Evolutionary conservation across 37 sponge, comb jelly and placozoan genomes (phyloP).

Genomic region (Halisarca cf. caerulea): DNA sequence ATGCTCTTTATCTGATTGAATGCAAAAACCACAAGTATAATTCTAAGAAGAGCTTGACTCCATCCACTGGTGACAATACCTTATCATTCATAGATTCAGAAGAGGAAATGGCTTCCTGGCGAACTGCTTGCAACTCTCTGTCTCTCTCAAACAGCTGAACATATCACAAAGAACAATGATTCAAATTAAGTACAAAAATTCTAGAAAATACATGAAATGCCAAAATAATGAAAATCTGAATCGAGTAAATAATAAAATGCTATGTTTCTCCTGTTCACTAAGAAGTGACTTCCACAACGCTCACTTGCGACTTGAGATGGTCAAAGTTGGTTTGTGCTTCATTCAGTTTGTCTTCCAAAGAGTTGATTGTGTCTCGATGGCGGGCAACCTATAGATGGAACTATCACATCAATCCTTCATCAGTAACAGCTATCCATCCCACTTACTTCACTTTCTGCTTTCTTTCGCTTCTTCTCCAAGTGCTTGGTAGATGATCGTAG

Average conservation of each 20-base stretch:
- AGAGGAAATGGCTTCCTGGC: slow-evolving; percentile 9
- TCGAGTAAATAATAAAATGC: background rate
- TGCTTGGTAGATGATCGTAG: background rate
- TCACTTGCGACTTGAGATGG: slow-evolving; percentile 2
- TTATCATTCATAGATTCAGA: slow-evolving; percentile 18
- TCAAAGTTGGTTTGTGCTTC: slow-evolving; percentile 15
- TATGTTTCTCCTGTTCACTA: background rate
- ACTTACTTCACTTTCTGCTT: slow-evolving; percentile 14
- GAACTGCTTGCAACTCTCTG: background rate
- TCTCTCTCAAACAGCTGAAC: slow-evolving; percentile 12
- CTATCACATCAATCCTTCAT: background rate
- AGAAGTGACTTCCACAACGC: background rate
- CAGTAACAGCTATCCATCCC: background rate
- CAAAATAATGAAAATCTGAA: background rate
- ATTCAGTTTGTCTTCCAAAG: background rate
- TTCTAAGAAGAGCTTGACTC: background rate
- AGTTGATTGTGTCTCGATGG: slow-evolving; percentile 6
- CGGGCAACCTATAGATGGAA: background rate
- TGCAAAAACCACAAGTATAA: background rate
- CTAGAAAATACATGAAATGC: background rate
- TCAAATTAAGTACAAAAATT: background rate
- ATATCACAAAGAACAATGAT: background rate
- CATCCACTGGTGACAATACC: background rate
- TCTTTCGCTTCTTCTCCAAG: slow-evolving; percentile 8
- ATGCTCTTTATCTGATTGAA: background rate